These are phyloP conservation scores for Gymnoscelis rufifasciata DNA, from an alignment of 2,888 invertebrate genomes.

Conservation along the genomic window DNA sequence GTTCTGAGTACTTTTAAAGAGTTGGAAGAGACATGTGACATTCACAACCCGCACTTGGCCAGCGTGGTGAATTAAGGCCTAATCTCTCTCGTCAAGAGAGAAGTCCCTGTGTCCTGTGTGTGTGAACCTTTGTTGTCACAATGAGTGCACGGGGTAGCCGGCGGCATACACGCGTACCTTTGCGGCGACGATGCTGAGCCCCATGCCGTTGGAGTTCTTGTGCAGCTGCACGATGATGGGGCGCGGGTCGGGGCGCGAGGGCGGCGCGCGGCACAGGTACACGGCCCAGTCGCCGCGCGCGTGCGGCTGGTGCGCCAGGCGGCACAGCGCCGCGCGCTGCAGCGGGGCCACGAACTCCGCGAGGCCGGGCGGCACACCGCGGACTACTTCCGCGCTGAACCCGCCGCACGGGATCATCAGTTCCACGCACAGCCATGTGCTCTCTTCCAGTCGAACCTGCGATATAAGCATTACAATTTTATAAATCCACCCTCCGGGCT, in stretches of 20 bases:
- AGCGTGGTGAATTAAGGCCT: too few relatives aligned
- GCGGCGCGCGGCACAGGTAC: slow-evolving; percentile 87
- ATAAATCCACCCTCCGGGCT: too few relatives aligned
- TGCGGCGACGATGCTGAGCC: slow-evolving; percentile 98
- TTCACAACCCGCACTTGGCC: too few relatives aligned
- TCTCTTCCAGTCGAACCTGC: slow-evolving; percentile 91
- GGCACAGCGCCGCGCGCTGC: slow-evolving; percentile 91
- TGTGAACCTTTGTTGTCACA: too few relatives aligned
- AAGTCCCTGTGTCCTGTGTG: too few relatives aligned
- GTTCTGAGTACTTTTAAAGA: too few relatives aligned
- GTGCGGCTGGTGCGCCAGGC: slow-evolving; percentile 93
- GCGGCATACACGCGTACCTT: slow-evolving; percentile 80
- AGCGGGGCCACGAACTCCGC: slow-evolving; percentile 92
- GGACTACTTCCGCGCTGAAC: slow-evolving; percentile 96
- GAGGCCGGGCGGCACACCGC: slow-evolving; percentile 95
- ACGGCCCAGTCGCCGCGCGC: slow-evolving; percentile 97
- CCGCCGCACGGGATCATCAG: slow-evolving; percentile 98
- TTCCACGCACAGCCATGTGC: slow-evolving; percentile 92
- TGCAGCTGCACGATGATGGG: slow-evolving; percentile 92
- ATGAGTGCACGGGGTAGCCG: too few relatives aligned
- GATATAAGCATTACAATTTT: too few relatives aligned
- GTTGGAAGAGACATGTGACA: too few relatives aligned
- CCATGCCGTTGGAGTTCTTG: slow-evolving; percentile 98
- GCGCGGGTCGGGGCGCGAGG: slow-evolving; percentile 75
- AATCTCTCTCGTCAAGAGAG: too few relatives aligned